Percentiles rank a stretch among this genome's conserved stretches.
Conservation (phyloP, 2,797 vertebrate species). For the Scolopax rusticola region DNA sequence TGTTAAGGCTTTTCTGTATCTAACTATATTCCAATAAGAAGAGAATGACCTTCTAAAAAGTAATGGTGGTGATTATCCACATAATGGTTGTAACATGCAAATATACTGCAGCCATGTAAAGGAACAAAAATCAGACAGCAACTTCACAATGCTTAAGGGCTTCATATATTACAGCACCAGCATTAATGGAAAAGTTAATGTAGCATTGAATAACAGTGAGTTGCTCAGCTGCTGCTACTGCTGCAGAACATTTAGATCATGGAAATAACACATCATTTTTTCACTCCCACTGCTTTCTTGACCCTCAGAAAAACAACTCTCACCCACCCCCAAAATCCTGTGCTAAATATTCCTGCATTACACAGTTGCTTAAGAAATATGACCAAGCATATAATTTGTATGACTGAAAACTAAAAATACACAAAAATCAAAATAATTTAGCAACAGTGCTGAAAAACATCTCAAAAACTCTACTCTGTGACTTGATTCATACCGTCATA, state of each 20-base stretch:
- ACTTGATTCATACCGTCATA: neutral
- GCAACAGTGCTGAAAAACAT: neutral
- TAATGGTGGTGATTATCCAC: slow-evolving; percentile 34
- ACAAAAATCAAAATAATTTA: neutral
- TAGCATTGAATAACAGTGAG: slow-evolving; percentile 91
- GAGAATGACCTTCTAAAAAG: slow-evolving; percentile 66
- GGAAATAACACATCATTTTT: slow-evolving; percentile 87
- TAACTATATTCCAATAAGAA: neutral
- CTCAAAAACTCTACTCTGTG: neutral
- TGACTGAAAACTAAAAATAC: neutral
- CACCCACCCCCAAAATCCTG: neutral
- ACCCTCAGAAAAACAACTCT: neutral
- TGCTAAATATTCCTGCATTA: neutral
- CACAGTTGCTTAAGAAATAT: neutral
- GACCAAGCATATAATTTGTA: neutral
- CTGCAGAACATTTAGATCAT: slow-evolving; percentile 83
- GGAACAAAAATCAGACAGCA: slow-evolving; percentile 71
- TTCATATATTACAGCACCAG: slow-evolving; percentile 87
- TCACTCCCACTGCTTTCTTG: slow-evolving; percentile 68
- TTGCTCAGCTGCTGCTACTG: slow-evolving; percentile 86
- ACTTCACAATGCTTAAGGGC: slow-evolving; percentile 81
- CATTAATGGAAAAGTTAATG: slow-evolving; percentile 96
- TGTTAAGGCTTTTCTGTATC: neutral
- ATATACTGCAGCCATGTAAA: slow-evolving; percentile 45
- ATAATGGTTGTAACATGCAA: slow-evolving; percentile 52